Evolutionary conservation across 2,888 invertebrate genomes (phyloP), one percentile per base, ranked within the genome.

Genomic region (Megamerina dolium): DNA sequence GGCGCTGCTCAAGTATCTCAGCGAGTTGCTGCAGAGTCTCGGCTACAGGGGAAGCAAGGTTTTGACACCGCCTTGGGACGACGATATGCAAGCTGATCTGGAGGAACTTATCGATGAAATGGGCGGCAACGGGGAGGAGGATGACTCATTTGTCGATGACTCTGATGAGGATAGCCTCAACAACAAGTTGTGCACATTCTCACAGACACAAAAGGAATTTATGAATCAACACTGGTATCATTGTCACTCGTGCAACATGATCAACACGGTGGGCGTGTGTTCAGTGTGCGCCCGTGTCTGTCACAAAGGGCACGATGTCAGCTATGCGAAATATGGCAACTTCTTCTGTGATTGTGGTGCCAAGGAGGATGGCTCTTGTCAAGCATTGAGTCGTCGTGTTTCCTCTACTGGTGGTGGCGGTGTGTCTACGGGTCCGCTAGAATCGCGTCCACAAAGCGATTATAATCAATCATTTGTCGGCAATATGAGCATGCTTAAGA

Each of bases 321-420:
- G 94, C 5, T 97, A 96, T 66, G 93, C 96, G 39, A 99, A 99
- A 70, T 94, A 89, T 66, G 97, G 97, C 2, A 95, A 95, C 64
- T 99, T 99, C 77, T 99, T 99, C 76, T 99, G 99, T 64, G 97
- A 97, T 70, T 99, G 99, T 66, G 97, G 97, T 3, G 95, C 95
- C 2, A 95, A 94, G 67, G 91, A 93, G 38, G 92, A 92, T 63
- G 82, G 81, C 1, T 79, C 82, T 2, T 87, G 87, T 58, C 81
- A 82, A 60, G 81, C 75, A 0, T 52, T 74, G 17, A 74, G 72
- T 18, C 58, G 70, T 6, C 63, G 72, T 41, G 56, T 63, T 50
- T 37, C 53, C 4, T 32, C 48, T 13, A 32, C 41, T 30, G 32
- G 37, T 34, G 29, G 31, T 13, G 39, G 38, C 39, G 20, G 19